Evolutionary conservation across 2,797 vertebrate species (phyloP).

Genomic region (Macroramphosus scolopax): DNA sequence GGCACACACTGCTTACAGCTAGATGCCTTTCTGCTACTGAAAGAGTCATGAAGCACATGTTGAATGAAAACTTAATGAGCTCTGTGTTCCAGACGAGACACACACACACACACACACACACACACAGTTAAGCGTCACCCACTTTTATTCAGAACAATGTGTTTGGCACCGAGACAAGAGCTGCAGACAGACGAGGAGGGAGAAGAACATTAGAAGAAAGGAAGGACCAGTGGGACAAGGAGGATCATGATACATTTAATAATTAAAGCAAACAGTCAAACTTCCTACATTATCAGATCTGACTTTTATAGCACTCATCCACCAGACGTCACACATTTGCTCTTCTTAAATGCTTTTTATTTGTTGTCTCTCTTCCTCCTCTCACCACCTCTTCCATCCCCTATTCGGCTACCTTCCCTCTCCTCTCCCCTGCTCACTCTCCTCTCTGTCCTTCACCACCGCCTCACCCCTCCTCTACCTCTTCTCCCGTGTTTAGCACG

Average conservation of each 20-base stretch:
- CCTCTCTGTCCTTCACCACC: background rate
- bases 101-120: conserved; percentile 13
- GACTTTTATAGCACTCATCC: conserved; percentile 17
- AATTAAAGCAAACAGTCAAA: conserved; percentile 31
- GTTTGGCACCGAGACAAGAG: conserved; percentile 32
- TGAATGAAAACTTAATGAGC: conserved; percentile 57
- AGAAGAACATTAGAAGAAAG: background rate
- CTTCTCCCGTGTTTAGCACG: conserved; percentile 68
- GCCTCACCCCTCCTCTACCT: background rate
- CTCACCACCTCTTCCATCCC: background rate
- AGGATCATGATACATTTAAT: conserved; percentile 33
- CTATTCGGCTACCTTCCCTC: background rate
- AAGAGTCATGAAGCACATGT: conserved; percentile 52
- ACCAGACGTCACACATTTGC: background rate
- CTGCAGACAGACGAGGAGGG: conserved; percentile 10
- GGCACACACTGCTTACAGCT: no score
- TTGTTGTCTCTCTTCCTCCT: conserved; percentile 1
- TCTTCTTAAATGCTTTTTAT: no score
- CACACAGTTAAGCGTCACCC: conserved; percentile 19
- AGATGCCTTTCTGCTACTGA: conserved; percentile 17
- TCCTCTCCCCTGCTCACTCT: background rate
- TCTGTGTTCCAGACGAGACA: conserved; percentile 13
- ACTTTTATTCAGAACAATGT: conserved; percentile 27
- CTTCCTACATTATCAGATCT: conserved; percentile 1
- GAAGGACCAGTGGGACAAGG: conserved; percentile 10